Conservation (phyloP, 1,140 invertebrate genomes). For the Paralvinella palmiformis region DNA sequence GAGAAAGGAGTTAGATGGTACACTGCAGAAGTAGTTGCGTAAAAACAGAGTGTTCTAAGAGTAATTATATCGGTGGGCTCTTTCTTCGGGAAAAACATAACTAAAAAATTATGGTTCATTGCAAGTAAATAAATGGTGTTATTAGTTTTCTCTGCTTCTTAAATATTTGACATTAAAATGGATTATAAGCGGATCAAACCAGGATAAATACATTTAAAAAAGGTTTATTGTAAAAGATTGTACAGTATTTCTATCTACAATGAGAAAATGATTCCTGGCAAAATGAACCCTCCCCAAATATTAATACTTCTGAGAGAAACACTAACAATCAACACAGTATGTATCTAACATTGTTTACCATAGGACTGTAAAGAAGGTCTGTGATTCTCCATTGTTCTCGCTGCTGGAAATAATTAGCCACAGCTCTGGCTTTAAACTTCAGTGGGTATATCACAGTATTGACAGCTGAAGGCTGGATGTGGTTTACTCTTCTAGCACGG, state of each 20-base stretch:
- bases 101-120: no score
- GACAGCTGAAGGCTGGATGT: slow-evolving; percentile 78
- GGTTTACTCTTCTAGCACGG: slow-evolving; percentile 87
- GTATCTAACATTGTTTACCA: slow-evolving; percentile 58
- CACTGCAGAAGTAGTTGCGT: no score
- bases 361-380: slow-evolving; percentile 92
- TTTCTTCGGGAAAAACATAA: no score
- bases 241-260: no score
- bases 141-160: no score
- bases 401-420: slow-evolving; percentile 85
- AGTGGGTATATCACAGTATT: slow-evolving; percentile 74
- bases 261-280: no score
- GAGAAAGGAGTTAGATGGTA: not conserved
- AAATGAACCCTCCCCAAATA: no score
- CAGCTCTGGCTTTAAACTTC: slow-evolving; percentile 72
- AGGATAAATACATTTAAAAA: not conserved
- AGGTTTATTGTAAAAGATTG: no score
- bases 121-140: no score
- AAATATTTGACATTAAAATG: slow-evolving; percentile 2
- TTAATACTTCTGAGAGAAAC: not conserved
- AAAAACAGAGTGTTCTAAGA: no score
- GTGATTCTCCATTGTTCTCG: slow-evolving; percentile 91
- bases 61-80: no score
- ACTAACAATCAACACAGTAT: no score
- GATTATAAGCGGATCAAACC: not conserved